Conservation (phyloP, 2,113 vertebrate genomes). For the Sturnira hondurensis region DNA sequence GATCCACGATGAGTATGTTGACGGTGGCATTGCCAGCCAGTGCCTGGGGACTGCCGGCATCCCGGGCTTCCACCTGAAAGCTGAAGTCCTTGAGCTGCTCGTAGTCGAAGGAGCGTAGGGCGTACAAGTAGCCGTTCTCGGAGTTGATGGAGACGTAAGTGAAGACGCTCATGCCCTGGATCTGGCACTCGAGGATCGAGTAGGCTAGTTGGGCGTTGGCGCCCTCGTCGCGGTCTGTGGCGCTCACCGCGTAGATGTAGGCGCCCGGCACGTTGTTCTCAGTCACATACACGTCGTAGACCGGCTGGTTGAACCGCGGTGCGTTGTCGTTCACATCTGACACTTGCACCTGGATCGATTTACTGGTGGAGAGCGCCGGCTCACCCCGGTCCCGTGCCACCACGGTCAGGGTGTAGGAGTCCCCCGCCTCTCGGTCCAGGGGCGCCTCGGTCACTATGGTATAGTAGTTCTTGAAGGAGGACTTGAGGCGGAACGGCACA, state of each 20-base stretch:
- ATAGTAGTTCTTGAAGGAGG: conserved; percentile 95
- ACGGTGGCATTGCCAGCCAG: conserved; percentile 92
- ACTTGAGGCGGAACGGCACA: conserved; percentile 94
- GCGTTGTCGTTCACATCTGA: conserved; percentile 97
- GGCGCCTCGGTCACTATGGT: conserved; percentile 95
- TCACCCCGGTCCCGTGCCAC: conserved; percentile 91
- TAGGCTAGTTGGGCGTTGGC: conserved; percentile 92
- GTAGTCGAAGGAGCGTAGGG: conserved; percentile 96
- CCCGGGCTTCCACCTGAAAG: conserved; percentile 92
- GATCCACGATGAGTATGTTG: conserved; percentile 92
- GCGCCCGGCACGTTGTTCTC: conserved; percentile 98
- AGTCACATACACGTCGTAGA: conserved; percentile 96
- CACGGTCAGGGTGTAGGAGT: conserved; percentile 93
- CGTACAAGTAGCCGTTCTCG: conserved; percentile 96
- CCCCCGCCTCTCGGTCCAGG: conserved; percentile 90
- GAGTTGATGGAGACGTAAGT: conserved; percentile 99
- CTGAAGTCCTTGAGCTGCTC: conserved; percentile 97
- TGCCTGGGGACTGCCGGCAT: conserved; percentile 86
- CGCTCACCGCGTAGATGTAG: conserved; percentile 96
- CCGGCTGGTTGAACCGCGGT: conserved; percentile 91
- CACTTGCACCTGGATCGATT: conserved; percentile 94
- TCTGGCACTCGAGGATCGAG: conserved; percentile 94
- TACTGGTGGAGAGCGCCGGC: conserved; percentile 90
- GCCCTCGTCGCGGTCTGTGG: conserved; percentile 92
- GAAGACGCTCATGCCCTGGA: conserved; percentile 97